A percentile compares a stretch with the other conserved stretches of the same genome.
Evolutionary conservation across 2,888 invertebrate genomes (phyloP).

Genomic region (Apodemia mormo): DNA sequence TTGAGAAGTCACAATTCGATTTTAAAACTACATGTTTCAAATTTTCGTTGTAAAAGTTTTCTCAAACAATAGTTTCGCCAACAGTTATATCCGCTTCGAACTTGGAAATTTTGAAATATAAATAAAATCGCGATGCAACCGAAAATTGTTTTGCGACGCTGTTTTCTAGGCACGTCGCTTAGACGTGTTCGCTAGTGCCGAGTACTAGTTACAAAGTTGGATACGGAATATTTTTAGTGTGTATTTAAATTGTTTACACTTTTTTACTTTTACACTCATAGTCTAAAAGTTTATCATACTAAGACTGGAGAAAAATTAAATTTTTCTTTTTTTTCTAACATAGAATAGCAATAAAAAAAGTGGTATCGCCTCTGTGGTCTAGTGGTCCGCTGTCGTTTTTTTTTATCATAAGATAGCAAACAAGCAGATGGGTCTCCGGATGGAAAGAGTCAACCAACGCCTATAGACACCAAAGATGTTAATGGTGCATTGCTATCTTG

Average conservation of each 20-base stretch:
- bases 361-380: too few relatives aligned
- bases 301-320: too few relatives aligned
- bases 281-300: too few relatives aligned
- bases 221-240: slow-evolving; percentile 5
- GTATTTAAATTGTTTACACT: not conserved
- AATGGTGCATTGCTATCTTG: too few relatives aligned
- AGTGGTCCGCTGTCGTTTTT: too few relatives aligned
- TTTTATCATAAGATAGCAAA: too few relatives aligned
- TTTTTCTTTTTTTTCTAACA: too few relatives aligned
- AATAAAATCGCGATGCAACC: slow-evolving; percentile 25
- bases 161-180: slow-evolving; percentile 3
- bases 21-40: slow-evolving; percentile 4
- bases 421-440: too few relatives aligned
- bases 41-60: slow-evolving; percentile 15
- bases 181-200: slow-evolving; percentile 6
- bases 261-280: not conserved
- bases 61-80: slow-evolving; percentile 19
- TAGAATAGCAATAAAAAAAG: too few relatives aligned
- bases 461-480: too few relatives aligned
- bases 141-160: slow-evolving; percentile 22
- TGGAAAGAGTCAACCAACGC: too few relatives aligned
- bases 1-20: slow-evolving; percentile 13
- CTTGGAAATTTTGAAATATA: slow-evolving; percentile 25
- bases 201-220: slow-evolving; percentile 2
- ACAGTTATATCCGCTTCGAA: slow-evolving; percentile 17